Base-by-base conservation (phyloP, 2,113 vertebrate genomes). In the Glareola pratincola region DNA sequence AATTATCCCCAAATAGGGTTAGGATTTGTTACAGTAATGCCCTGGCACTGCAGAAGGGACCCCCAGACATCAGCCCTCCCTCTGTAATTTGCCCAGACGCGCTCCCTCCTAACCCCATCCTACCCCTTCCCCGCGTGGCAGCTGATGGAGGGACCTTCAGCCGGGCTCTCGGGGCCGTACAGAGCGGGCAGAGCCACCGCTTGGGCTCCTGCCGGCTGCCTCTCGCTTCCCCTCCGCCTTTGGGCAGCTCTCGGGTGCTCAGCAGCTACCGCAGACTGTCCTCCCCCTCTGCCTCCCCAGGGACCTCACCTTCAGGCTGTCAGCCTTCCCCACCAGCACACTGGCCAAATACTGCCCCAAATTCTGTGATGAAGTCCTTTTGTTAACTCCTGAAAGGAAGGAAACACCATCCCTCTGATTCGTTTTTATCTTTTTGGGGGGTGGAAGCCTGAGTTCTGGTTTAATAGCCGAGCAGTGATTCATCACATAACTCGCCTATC, bases 381-480 rank as follows among this genome's bases (percentile, higher is more conserved):
- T 53, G 63, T 39, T 32, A 74, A 39, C 22, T 88, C 69, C 39
- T 36, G 21, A 36, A 37, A 62, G 51, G 60, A 45, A 64, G 16
- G 5, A 47, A 34, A 26, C 67, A 27, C 41, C 36, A 41, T 32
- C 30, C 45, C 69, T 24, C 60, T 32, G 54, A 67, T 60, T 36
- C n/a, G 80, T 89, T 34, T 30, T 88, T 74, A 54, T 37, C 12
- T 45, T 64, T 73, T 50, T 71, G 39, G 20, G 10, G 32, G 60
- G 59, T 73, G 45, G 71, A 88, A 82, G 84, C 53, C n/a, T 51
- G 85, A 90, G 91, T 86, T 75, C 51, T 66, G 57, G 63, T 66
- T 95, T 94, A 94, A 89, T 96, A 96, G 94, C 14, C 8, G 81
- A 64, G 62, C 45, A 79, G 79, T 57, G 63, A 90, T 94, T 36